Evolutionary conservation across 2,888 invertebrate genomes (phyloP), one percentile per base, ranked within the genome.

Genomic region (Tenthredo amoena): DNA sequence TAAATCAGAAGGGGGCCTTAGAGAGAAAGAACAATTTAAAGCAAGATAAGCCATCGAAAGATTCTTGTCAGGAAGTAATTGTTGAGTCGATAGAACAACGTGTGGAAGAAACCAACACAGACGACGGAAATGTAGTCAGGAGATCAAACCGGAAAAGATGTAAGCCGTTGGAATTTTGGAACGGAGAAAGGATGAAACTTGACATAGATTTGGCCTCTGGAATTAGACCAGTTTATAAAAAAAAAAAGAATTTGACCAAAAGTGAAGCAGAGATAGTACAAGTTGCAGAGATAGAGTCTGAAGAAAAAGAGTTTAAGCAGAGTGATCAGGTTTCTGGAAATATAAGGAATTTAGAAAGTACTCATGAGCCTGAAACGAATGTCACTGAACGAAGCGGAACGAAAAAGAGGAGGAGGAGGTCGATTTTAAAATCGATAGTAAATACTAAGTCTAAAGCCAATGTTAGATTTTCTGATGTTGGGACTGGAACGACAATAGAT

Each of bases 161-260:
- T 40, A 37, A 37, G 50, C 81, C 81, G 4, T 6, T 81, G 62
- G 62, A 81, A 62, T 81, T 50, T 37, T 81, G 81, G 81, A 81
- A 81, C 5, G 81, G 81, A 12, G 81, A 81, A 7, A 81, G 62
- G 15, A n/a, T 62, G 40, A n/a, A 81, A n/a, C 26, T 62, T 2
- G 21, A n/a, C 18, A 55, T 1, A 34, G 77, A 77, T 31, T 21
- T 55, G 12, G n/a, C n/a, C n/a, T 31, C 6, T 12, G 62, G 40
- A 40, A 34, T 40, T 34, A 0, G 37, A 40, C 21, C 40, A 10
- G n/a, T 1, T 71, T 2, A 1, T 15, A 40, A 40, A 62, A 58
- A 40, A 5, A n/a, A 10, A 62, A 77, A 18, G 40, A 43, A 74
- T 74, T 74, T 5, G n/a, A 4, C 1, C 0, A 77, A 50, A 9